Base-by-base conservation (phyloP, 1,140 invertebrate genomes). In the Antheraea pernyi region DNA sequence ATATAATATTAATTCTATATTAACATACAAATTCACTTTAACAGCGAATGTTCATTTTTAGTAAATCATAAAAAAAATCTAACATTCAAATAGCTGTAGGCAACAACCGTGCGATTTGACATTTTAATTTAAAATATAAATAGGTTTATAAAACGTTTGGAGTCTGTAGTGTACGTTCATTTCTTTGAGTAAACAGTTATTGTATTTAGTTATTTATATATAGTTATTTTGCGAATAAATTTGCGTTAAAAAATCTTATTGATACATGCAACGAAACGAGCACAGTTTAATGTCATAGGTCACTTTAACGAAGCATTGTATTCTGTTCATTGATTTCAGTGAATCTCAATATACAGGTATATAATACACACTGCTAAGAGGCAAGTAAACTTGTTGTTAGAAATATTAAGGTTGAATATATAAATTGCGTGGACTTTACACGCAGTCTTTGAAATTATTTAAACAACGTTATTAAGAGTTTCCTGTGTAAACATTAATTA, bases 81-180 rank as follows among this genome's bases (percentile, higher is more conserved):
- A 61, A 58, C 59, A 60, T 67, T 72, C 19, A 16, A 53, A 65
- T 69, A 73, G 72, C 75, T 71, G 65, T 68, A 66, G 70, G 73
- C 68, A 71, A 72, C 67, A 66, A 18, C 48, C 19, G 9, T 16
- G 19, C 62, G 70, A 75, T 73, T 42, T 30, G 60, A 74, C 59
- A 64, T 67, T 70, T 77, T 71, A 65, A 63, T 63, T 63, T 13
- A 11, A n/a, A 36, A 7, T n/a, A 53, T 53, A 30, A 53, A 53
- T 53, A 53, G 46, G 16, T 53, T 16, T 53, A 16, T 53, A n/a
- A 1, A 42, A 4, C 7, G 39, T 11, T 8, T 42, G 8, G 39
- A 53, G 46, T 13, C 1, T 53, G 16, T 13, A 6, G 39, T 42
- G 39, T 53, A 13, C 16, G 16, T 53, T 53, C 11, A 53, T 53